Evolutionary conservation across 2,888 invertebrate genomes (phyloP), one percentile per base, ranked within the genome.

Genomic region (Agonum fuliginosum): DNA sequence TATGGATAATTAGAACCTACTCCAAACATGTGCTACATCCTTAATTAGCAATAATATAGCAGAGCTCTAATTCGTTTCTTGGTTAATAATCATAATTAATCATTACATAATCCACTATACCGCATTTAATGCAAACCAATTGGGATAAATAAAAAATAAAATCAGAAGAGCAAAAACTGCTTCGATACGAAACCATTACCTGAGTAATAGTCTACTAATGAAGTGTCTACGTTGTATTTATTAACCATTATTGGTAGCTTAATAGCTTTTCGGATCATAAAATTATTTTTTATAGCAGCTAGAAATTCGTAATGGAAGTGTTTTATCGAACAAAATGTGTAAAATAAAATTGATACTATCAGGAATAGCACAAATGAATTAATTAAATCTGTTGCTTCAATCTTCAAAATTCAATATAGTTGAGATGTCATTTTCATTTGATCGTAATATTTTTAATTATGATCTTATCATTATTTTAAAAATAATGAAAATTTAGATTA

Each of bases 21-120:
- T 8, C 12, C 10, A 54, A 54, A 54, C 17, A 30, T 67, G 41
- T n/a, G 41, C 41, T 20, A 41, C 67, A 67, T 41, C 37, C 41
- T 37, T 67, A 67, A 41, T 67, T 37, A 67, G 20, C n/a, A 22
- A 22, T 41, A 20, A 12, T 17, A 34, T 3, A 17, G 30, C 30
- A 27, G 8, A 62, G 58, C 58, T 62, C 58, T 30, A 62, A 62
- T 62, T 62, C 58, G 19, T n/a, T 62, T 58, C 54, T 58, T 58
- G 14, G 51, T 19, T 46, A 62, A 27, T 30, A 30, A 14, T 54
- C 5, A 62, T 30, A 30, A 62, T 62, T 14, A 30, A 30, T 62
- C 30, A 62, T 62, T 62, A 17, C 58, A 17, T 58, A 58, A 58
- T 8, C 17, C 58, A 62, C 6, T 0, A 30, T 27, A 19, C 6